These are phyloP conservation scores for Gymnodraco acuticeps DNA, from an alignment of 2,797 vertebrate species.

Conservation along the genomic window DNA sequence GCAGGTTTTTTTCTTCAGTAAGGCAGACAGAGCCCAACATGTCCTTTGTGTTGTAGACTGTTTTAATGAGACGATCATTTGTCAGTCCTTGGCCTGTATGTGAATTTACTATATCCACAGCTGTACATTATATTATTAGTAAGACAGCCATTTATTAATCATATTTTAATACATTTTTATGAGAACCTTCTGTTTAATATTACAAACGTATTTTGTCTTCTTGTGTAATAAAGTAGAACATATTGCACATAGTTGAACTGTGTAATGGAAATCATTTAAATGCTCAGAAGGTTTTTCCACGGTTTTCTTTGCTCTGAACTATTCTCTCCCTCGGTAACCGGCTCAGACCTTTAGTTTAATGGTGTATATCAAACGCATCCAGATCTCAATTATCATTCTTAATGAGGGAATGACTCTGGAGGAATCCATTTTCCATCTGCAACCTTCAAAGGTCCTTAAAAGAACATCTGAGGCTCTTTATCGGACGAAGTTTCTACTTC, in stretches of 20 bases:
- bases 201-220: neutral
- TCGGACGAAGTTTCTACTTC: constrained; percentile 80
- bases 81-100: neutral
- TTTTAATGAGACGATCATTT: neutral
- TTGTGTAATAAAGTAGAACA: neutral
- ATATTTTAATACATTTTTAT: neutral
- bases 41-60: neutral
- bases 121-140: neutral
- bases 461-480: constrained; percentile 80
- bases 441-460: constrained; percentile 85
- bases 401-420: constrained; percentile 78
- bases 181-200: neutral
- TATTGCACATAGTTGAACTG: constrained; percentile 13
- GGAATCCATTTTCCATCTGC: constrained; percentile 76
- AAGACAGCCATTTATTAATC: neutral
- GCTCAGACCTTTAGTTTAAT: constrained; percentile 73
- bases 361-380: constrained; percentile 76
- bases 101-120: neutral
- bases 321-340: constrained; percentile 51
- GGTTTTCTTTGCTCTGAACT: constrained; percentile 45
- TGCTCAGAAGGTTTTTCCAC: constrained; percentile 40
- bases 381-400: constrained; percentile 81
- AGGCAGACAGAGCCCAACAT: neutral
- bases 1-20: neutral
- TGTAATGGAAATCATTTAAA: constrained; percentile 40